Conservation (phyloP, 2,888 invertebrate species). For the Meganola albula region DNA sequence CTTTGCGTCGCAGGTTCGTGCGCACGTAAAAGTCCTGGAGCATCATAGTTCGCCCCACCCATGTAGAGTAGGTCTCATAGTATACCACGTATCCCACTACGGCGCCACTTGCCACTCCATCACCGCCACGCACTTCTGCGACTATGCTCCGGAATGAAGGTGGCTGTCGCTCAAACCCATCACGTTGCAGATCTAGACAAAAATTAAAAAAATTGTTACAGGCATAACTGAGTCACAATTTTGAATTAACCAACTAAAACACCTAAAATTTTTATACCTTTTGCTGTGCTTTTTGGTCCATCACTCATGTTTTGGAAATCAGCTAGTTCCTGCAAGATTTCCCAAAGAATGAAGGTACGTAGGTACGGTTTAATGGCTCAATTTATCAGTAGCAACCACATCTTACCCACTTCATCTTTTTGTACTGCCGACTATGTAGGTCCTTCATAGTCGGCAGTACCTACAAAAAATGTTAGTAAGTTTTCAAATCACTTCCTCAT, state of each 20-base stretch:
- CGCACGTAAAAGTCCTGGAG: constrained; percentile 92
- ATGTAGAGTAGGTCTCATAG: constrained; percentile 90
- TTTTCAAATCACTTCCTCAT: too few species aligned
- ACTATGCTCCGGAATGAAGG: constrained; percentile 85
- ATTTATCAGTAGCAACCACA: too few species aligned
- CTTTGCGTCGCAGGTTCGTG: constrained; percentile 78
- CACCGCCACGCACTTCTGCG: constrained; percentile 73
- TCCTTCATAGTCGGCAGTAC: too few species aligned
- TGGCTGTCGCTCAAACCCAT: constrained; percentile 82
- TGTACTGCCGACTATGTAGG: too few species aligned
- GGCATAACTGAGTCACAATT: too few species aligned
- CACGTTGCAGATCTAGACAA: constrained; percentile 78
- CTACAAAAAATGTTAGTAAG: too few species aligned
- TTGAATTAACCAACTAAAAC: too few species aligned
- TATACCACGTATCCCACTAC: constrained; percentile 87
- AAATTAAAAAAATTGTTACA: too few species aligned
- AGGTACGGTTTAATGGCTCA: too few species aligned
- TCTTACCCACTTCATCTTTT: too few species aligned
- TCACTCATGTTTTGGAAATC: constrained; percentile 86
- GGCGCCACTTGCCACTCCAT: background rate
- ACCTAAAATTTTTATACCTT: too few species aligned
- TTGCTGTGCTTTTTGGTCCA: constrained; percentile 81
- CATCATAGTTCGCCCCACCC: constrained; percentile 87
- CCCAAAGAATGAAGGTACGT: too few species aligned
- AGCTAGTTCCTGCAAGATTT: constrained; percentile 84